phyloP scores from a whole-genome alignment of 2,113 vertebrate genomes.

The Ptychochromis oligacanthus region DNA sequence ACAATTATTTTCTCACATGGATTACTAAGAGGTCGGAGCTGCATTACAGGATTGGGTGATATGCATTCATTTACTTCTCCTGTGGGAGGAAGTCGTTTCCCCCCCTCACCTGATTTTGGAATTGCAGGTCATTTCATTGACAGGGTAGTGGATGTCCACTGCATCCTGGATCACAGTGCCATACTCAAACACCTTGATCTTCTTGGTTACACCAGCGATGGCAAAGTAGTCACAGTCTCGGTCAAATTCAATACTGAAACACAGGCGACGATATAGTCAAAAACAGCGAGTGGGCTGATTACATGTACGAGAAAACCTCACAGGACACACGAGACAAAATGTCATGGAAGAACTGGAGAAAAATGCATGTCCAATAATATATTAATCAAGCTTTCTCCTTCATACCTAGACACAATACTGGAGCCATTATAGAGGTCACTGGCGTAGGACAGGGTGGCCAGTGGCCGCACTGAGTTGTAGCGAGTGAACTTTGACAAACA shows the following conservation, averaged over 20 bases:
- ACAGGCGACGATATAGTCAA: neutral
- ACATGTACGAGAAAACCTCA: neutral
- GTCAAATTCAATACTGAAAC: constrained; percentile 96
- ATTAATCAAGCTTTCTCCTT: neutral
- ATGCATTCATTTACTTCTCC: neutral
- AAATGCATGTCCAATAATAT: neutral
- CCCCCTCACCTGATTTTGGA: constrained; percentile 98
- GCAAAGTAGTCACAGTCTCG: constrained; percentile 99
- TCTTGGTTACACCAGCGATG: constrained; percentile 98
- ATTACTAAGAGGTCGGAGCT: fast-evolving
- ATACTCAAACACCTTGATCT: constrained; percentile 99
- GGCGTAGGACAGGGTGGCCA: constrained; percentile 95
- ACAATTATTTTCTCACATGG: neutral
- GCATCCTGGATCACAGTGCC: constrained; percentile 99
- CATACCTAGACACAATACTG: constrained; percentile 98
- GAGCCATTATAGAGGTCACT: constrained; percentile 99
- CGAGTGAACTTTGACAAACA: constrained; percentile 97
- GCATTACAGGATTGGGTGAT: too few relatives aligned
- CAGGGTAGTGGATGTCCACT: constrained; percentile 98
- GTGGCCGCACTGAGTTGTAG: constrained; percentile 95
- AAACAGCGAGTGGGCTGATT: neutral
- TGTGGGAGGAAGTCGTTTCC: neutral
- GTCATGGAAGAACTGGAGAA: neutral
- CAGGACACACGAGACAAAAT: neutral
- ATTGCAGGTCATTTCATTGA: constrained; percentile 99